These are phyloP conservation scores for Contarinia nasturtii DNA, from an alignment of 1,140 invertebrate species.

Conservation along the genomic window DNA sequence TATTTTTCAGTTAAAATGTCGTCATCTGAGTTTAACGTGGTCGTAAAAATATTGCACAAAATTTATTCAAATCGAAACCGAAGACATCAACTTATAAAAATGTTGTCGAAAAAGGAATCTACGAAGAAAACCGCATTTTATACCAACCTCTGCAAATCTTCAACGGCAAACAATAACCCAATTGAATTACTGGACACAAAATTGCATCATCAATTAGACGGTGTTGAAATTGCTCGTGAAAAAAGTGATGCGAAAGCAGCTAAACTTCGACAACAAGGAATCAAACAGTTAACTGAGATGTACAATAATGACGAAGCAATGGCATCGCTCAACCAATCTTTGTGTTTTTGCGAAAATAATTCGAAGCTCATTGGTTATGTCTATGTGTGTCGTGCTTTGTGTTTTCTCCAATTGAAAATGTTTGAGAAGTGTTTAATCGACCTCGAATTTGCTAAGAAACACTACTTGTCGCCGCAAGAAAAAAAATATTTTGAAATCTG, in stretches of 20 bases:
- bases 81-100: not conserved
- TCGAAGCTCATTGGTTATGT: constrained; percentile 37
- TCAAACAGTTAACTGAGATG: not conserved
- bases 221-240: not conserved
- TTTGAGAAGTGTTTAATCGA: constrained; percentile 39
- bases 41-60: no score
- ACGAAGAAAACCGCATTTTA: not conserved
- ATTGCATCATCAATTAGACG: not conserved
- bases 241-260: not conserved
- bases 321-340: constrained; percentile 39
- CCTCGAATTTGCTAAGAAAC: constrained; percentile 28
- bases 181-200: not conserved
- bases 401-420: constrained; percentile 38
- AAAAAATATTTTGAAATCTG: constrained; percentile 31
- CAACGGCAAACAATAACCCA: not conserved
- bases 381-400: constrained; percentile 52
- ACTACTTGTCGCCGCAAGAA: constrained; percentile 29
- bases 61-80: not conserved
- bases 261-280: not conserved
- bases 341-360: constrained; percentile 29
- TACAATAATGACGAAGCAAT: constrained; percentile 21
- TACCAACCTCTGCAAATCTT: not conserved
- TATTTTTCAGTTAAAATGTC: no score
- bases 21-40: no score
- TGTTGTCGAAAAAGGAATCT: not conserved